Percentiles rank a stretch among this genome's conserved stretches.
phyloP scores from a whole-genome alignment of 35 echinoderm and acorn worm genomes.

The Lytechinus pictus region DNA sequence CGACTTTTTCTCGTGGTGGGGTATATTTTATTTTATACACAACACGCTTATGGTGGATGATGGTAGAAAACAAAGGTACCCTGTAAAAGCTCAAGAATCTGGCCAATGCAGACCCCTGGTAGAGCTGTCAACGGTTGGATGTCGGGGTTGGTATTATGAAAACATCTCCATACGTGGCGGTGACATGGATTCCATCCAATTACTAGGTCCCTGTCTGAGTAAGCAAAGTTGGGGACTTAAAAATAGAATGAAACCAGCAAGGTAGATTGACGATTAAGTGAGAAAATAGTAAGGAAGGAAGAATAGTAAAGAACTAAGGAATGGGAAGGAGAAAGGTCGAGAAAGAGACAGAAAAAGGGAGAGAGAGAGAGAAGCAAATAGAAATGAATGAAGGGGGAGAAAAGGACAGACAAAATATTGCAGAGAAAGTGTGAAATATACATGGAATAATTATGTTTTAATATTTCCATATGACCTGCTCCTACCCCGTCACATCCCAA shows the following conservation, averaged over 20 bases:
- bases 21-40: no score
- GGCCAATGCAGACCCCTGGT: background rate
- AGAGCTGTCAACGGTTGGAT: background rate
- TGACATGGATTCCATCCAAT: background rate
- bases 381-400: background rate
- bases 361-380: background rate
- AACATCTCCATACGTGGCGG: background rate
- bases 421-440: no score
- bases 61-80: no score
- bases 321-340: no score
- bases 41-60: no score
- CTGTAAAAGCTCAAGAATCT: background rate
- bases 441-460: no score
- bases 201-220: background rate
- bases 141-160: background rate
- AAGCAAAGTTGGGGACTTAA: background rate
- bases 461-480: no score
- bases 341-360: background rate
- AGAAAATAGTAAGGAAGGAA: no score
- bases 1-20: no score
- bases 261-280: no score
- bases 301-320: no score
- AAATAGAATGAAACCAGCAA: background rate
- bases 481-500: no score
- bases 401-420: background rate